Conservation (phyloP, 1,140 invertebrate species). For the Neodiprion virginianus region DNA sequence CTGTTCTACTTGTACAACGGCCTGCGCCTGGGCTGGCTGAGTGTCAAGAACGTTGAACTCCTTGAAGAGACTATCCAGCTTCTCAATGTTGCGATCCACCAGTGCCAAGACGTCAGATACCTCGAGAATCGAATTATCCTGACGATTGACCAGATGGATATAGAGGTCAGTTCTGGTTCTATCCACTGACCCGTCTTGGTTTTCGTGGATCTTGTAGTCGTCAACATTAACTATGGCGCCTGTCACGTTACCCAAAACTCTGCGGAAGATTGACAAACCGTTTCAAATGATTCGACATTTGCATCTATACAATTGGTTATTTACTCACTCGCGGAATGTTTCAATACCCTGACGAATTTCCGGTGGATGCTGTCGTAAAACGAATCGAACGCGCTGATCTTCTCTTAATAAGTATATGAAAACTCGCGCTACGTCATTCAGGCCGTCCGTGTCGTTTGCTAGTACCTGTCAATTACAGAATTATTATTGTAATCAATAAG, state of each 20-base stretch:
- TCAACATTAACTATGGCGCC: conserved; percentile 93
- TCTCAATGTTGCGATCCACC: conserved; percentile 91
- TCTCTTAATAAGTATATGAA: conserved; percentile 92
- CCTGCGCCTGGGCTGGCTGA: conserved; percentile 77
- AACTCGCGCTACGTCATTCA: conserved; percentile 79
- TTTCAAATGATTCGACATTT: conserved; percentile 2
- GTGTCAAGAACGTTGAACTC: conserved; percentile 91
- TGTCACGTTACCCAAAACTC: conserved; percentile 83
- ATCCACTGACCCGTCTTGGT: conserved; percentile 90
- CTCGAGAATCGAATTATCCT: conserved; percentile 91
- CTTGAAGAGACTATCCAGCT: conserved; percentile 88
- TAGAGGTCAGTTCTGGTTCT: conserved; percentile 94
- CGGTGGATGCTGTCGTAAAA: conserved; percentile 86
- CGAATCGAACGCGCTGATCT: conserved; percentile 91
- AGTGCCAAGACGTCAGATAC: conserved; percentile 82
- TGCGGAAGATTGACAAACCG: conserved; percentile 49
- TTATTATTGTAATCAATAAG: no score
- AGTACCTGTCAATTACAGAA: conserved; percentile 65
- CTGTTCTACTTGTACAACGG: conserved; percentile 64
- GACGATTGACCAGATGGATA: conserved; percentile 87
- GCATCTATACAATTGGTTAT: not conserved
- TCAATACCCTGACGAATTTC: conserved; percentile 83
- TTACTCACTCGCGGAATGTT: conserved; percentile 78
- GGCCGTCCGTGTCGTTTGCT: conserved; percentile 84
- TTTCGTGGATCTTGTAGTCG: conserved; percentile 90